Conservation (phyloP, 2,113 vertebrate species). For the Apodemus sylvaticus region DNA sequence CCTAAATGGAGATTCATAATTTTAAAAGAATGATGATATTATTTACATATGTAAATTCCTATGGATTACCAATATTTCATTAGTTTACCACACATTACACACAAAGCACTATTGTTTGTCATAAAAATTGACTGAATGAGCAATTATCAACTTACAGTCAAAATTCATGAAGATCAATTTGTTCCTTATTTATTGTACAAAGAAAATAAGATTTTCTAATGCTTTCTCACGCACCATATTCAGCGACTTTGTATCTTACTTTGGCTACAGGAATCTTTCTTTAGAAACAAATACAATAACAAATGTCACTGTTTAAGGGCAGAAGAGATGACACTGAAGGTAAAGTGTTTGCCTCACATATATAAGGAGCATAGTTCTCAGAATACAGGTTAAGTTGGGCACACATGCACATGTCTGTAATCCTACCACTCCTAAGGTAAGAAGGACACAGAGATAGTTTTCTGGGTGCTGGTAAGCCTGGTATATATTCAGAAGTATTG, state of each 20-base stretch:
- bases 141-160: background rate
- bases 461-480: background rate
- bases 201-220: background rate
- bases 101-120: background rate
- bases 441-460: background rate
- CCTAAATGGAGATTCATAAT: background rate
- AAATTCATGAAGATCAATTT: background rate
- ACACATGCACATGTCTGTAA: background rate
- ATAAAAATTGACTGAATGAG: background rate
- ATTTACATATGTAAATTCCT: background rate
- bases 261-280: background rate
- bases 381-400: background rate
- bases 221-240: background rate
- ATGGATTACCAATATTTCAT: background rate
- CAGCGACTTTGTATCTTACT: too few species aligned
- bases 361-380: background rate
- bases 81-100: too few species aligned
- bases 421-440: background rate
- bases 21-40: slow-evolving; percentile 21
- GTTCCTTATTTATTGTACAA: background rate
- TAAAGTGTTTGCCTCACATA: background rate
- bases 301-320: background rate
- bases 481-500: background rate
- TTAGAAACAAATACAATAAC: background rate
- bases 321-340: background rate